Evolutionary conservation across 2,113 vertebrate species (phyloP), one percentile per base, ranked within the genome.

Genomic region (Vidua macroura): DNA sequence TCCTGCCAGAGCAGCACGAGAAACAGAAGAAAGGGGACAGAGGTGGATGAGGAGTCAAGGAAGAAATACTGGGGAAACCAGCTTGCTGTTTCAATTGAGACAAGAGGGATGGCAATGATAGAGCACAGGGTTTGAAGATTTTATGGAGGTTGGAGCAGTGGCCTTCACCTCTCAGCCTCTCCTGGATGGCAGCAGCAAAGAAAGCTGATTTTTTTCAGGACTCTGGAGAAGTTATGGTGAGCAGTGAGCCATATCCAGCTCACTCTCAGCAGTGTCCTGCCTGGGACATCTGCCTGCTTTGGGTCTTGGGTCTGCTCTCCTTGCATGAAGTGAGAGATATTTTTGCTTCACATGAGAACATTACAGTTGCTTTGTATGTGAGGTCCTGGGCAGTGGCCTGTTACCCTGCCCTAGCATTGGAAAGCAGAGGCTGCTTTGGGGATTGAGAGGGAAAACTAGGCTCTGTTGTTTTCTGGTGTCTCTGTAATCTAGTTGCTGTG

Each of bases 91-190:
- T 33, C 28, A 18, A 6, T 49, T 67, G 55, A 2, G 2, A 43
- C 31, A 77, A 70, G 69, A 89, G 48, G 11, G 13, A 70, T 63
- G 31, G 13, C 43, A 74, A 25, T 11, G 14, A n/a, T 33, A 92
- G 28, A 43, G 14, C 59, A 53, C 4, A 30, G 33, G 11, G 25
- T 51, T 30, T 49, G 24, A 74, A 69, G 41, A 5, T 83, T 48
- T 80, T 24, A 62, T 28, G 46, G 20, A 17, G 7, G 9, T 39
- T 0, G 0, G 28, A 76, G 49, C 22, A 87, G 41, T 1, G 4
- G 9, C 49, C 31, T 90, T 89, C 48, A 68, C 53, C 62, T 55
- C 64, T 79, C 72, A 80, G 39, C 24, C 19, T 82, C 35, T 91
- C 24, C 49, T 79, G 37, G 16, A 44, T 44, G 17, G 41, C 28